Evolutionary conservation across 35 echinoderm and acorn worm species (phyloP).

Genomic region (Nesometra sesokonis): DNA sequence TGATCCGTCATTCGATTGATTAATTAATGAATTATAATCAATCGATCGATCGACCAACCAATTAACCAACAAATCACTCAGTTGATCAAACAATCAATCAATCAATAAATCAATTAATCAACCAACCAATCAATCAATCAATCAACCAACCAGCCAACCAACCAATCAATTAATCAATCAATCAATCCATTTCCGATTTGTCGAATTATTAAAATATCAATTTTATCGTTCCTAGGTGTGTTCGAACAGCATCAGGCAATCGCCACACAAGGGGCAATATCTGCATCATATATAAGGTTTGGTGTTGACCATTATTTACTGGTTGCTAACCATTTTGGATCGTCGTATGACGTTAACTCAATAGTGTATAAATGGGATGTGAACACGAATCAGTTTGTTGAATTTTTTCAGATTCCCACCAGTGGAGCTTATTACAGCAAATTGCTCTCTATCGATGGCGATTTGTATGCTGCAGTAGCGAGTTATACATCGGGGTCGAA

Average conservation of each 20-base stretch:
- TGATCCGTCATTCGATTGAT: too few species aligned
- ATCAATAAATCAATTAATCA: too few species aligned
- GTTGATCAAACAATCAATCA: too few species aligned
- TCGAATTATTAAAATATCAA: too few species aligned
- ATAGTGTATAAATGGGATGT: background rate
- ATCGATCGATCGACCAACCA: too few species aligned
- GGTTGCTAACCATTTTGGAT: slow-evolving; percentile 14
- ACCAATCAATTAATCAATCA: too few species aligned
- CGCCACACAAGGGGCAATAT: background rate
- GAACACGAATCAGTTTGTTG: background rate
- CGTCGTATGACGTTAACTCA: background rate
- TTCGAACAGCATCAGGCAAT: slow-evolving; percentile 27
- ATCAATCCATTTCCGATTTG: too few species aligned
- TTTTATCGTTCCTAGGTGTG: slow-evolving; percentile 17
- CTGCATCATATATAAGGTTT: background rate
- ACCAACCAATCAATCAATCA: too few species aligned
- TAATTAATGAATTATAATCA: too few species aligned
- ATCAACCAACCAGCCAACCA: too few species aligned
- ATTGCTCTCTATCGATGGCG: background rate
- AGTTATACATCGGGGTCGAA: background rate
- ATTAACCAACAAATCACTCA: too few species aligned
- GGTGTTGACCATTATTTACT: slow-evolving; percentile 1
- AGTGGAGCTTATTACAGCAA: background rate
- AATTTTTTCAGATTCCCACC: background rate
- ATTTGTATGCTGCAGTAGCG: background rate